Percentiles rank a stretch among this genome's conserved stretches.
Conservation (phyloP, 2,888 invertebrate species). For the Pterobdella sp. region DNA sequence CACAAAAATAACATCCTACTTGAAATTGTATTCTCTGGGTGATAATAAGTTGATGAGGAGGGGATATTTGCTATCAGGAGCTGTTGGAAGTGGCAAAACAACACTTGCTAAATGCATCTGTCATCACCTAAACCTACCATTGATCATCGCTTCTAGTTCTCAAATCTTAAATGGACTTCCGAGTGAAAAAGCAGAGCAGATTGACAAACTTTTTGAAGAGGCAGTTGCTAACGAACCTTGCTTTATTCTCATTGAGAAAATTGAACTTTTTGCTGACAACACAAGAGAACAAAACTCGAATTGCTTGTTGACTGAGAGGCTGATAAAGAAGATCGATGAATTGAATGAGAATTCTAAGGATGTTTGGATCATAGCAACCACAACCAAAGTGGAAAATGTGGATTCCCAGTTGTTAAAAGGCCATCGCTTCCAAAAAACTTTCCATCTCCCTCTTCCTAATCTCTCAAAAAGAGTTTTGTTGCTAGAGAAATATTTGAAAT, state of each 20-base stretch:
- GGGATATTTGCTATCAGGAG: slow-evolving; percentile 16
- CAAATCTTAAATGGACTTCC: slow-evolving; percentile 11
- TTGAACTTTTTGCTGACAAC: not conserved
- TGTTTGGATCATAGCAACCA: slow-evolving; percentile 17
- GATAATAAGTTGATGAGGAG: not conserved
- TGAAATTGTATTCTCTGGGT: not conserved
- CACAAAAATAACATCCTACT: not conserved
- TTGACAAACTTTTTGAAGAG: slow-evolving; percentile 17
- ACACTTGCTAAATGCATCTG: slow-evolving; percentile 18
- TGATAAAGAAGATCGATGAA: not conserved
- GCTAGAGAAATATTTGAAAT: not conserved
- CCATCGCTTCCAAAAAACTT: slow-evolving; percentile 1
- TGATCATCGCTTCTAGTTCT: not conserved
- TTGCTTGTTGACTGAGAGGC: not conserved
- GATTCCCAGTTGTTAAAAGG: not conserved
- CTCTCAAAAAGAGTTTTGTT: not conserved
- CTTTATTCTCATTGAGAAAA: slow-evolving; percentile 19
- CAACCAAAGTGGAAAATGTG: slow-evolving; percentile 13
- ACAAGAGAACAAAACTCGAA: not conserved
- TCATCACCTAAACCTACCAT: not conserved
- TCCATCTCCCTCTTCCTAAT: slow-evolving; percentile 2
- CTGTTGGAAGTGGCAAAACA: slow-evolving; percentile 22
- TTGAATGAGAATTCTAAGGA: not conserved
- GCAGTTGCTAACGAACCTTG: slow-evolving; percentile 7
- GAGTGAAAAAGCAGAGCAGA: slow-evolving; percentile 5